phyloP scores from a whole-genome alignment of 2,797 vertebrate genomes.

The Helarctos malayanus region DNA sequence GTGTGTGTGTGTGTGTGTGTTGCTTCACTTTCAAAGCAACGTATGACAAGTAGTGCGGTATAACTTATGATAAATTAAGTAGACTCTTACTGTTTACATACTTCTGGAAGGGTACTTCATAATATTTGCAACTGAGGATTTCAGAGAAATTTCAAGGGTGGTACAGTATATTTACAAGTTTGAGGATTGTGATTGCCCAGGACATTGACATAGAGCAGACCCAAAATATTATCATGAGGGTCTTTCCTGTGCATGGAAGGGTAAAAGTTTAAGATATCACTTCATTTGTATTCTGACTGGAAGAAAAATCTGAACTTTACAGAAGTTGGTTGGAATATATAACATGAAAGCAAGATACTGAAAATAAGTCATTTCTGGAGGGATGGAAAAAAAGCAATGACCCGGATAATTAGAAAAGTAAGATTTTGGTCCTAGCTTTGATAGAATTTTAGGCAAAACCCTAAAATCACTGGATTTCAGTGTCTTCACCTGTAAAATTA shows the following conservation, averaged over 20 bases:
- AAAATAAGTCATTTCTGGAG: neutral
- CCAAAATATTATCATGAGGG: neutral
- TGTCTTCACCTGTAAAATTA: neutral
- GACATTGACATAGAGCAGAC: neutral
- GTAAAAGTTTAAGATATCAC: neutral
- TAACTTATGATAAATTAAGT: conserved; percentile 11
- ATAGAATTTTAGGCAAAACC: neutral
- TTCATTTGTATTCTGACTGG: neutral
- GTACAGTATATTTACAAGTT: neutral
- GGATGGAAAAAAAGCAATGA: neutral
- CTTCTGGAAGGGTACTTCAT: neutral
- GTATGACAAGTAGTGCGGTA: neutral
- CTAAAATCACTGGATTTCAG: neutral
- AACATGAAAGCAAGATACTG: neutral
- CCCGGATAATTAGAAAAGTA: neutral
- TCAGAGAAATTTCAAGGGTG: neutral
- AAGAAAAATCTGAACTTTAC: neutral
- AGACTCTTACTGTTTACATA: neutral
- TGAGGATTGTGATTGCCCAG: neutral
- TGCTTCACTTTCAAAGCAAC: neutral
- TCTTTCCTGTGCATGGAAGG: neutral
- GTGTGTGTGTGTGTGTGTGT: fast-evolving
- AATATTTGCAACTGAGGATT: neutral
- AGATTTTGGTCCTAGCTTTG: neutral
- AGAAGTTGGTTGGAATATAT: neutral